Percentiles rank a stretch among this genome's conserved stretches.
Conservation (phyloP, 2,888 invertebrate genomes). For the Hedya salicella region DNA sequence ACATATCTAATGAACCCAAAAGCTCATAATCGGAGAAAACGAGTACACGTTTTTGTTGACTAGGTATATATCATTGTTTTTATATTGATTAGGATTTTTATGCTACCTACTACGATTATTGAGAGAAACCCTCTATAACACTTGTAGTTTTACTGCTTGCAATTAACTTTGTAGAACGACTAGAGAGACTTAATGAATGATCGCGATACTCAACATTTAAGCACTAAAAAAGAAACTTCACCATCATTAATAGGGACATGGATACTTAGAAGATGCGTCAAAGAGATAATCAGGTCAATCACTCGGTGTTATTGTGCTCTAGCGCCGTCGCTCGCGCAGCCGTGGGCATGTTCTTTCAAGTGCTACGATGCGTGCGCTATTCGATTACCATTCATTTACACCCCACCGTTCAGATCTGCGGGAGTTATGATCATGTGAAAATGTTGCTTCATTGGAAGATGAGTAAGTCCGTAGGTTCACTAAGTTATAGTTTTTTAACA, state of each 20-base stretch:
- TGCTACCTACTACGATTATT: no score
- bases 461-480: no score
- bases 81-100: no score
- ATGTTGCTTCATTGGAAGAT: background rate
- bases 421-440: background rate
- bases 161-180: background rate
- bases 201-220: slow-evolving; percentile 28
- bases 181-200: slow-evolving; percentile 22
- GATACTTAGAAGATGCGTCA: slow-evolving; percentile 24
- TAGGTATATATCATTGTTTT: no score
- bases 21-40: no score
- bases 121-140: no score
- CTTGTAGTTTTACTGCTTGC: background rate
- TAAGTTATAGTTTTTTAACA: no score
- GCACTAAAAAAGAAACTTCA: slow-evolving; percentile 16
- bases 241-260: slow-evolving; percentile 8
- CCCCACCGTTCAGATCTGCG: slow-evolving; percentile 46
- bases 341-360: slow-evolving; percentile 57
- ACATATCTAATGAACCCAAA: no score
- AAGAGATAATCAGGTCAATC: slow-evolving; percentile 39
- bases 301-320: slow-evolving; percentile 20
- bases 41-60: no score
- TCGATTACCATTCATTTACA: slow-evolving; percentile 68
- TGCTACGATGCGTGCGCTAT: slow-evolving; percentile 65
- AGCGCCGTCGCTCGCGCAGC: slow-evolving; percentile 43